Percentiles rank a stretch among this genome's conserved stretches.
These are phyloP conservation scores for Pygocentrus nattereri DNA, from an alignment of 2,797 vertebrate species.

Conservation along the genomic window DNA sequence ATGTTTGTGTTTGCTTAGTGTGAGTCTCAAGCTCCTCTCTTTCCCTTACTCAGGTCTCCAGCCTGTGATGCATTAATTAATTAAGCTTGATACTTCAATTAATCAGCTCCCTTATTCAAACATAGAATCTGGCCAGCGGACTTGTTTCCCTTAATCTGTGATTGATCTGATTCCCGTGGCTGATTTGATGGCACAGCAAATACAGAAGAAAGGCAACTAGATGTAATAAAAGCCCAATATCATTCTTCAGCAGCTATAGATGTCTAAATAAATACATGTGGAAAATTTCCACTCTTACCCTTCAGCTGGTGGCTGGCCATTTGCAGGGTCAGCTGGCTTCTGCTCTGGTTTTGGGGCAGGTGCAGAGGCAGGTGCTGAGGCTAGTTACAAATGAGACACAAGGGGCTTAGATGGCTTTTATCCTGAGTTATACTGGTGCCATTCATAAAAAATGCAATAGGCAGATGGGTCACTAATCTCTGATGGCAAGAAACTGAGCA, in stretches of 20 bases:
- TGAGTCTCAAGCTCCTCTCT: conserved; percentile 6
- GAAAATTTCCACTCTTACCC: conserved; percentile 62
- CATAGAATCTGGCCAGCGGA: conserved; percentile 47
- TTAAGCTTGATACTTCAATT: conserved; percentile 47
- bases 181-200: not conserved
- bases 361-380: conserved; percentile 31
- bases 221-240: not conserved
- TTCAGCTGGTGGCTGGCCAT: conserved; percentile 62
- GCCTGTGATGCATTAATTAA: conserved; percentile 65
- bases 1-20: conserved; percentile 53
- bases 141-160: conserved; percentile 15
- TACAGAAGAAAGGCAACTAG: not conserved
- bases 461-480: not conserved
- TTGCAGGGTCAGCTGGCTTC: conserved; percentile 40
- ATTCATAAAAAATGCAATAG: too few species aligned
- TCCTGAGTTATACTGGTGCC: too few species aligned
- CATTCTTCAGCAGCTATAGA: not conserved
- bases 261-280: not conserved
- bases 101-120: conserved; percentile 62
- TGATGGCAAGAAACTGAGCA: conserved; percentile 12
- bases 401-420: too few species aligned
- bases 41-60: not conserved
- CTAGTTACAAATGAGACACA: conserved; percentile 5
- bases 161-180: not conserved
- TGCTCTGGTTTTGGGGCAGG: conserved; percentile 44